Conservation (phyloP, 2,797 vertebrate species). For the Echiichthys vipera region DNA sequence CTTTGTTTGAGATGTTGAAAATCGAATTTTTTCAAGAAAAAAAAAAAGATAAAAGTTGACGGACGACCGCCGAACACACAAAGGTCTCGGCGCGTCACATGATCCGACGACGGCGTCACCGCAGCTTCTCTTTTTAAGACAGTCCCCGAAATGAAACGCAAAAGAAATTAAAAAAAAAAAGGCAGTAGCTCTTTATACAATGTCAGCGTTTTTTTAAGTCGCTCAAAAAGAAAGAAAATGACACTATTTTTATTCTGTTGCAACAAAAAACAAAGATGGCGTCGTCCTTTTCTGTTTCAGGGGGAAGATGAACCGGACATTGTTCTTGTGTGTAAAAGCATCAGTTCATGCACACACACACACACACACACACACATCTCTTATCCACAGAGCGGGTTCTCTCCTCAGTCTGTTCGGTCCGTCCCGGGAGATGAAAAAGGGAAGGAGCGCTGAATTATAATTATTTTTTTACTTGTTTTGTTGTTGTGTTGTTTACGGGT, state of each 20-base stretch:
- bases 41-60: slow-evolving; percentile 84
- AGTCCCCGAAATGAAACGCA: slow-evolving; percentile 75
- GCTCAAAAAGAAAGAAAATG: slow-evolving; percentile 54
- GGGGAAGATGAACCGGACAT: slow-evolving; percentile 64
- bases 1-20: slow-evolving; percentile 85
- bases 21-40: too few species aligned
- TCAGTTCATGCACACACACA: slow-evolving; percentile 73
- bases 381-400: slow-evolving; percentile 63
- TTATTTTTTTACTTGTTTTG: too few species aligned
- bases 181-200: slow-evolving; percentile 76
- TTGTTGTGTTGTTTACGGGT: slow-evolving; percentile 25
- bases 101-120: slow-evolving; percentile 71
- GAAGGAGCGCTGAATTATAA: slow-evolving; percentile 41
- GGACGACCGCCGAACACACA: slow-evolving; percentile 79
- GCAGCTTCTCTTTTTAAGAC: slow-evolving; percentile 75
- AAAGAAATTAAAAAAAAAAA: too few species aligned
- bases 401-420: slow-evolving; percentile 58
- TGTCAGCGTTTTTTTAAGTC: slow-evolving; percentile 60
- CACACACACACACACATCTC: slow-evolving; percentile 30
- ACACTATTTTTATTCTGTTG: slow-evolving; percentile 47
- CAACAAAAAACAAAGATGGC: slow-evolving; percentile 66
- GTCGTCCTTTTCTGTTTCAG: slow-evolving; percentile 79
- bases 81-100: slow-evolving; percentile 67
- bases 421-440: slow-evolving; percentile 50
- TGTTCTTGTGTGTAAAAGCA: slow-evolving; percentile 77